These are phyloP conservation scores for Lutjanus argentimaculatus DNA, from an alignment of 2,797 vertebrate genomes.

Conservation along the genomic window DNA sequence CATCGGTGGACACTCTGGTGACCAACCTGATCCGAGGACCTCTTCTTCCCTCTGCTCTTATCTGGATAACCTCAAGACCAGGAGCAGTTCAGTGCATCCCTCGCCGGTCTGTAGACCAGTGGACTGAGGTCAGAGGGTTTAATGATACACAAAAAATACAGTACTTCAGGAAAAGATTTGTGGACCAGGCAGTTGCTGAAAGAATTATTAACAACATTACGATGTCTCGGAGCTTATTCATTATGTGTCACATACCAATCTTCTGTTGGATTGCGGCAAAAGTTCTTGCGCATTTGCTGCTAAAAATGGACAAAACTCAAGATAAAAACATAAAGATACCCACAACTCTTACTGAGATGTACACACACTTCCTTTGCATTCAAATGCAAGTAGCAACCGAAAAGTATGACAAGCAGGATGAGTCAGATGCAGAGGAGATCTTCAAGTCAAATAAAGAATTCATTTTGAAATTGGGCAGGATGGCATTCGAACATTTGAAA, in stretches of 20 bases:
- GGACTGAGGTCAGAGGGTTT: slow-evolving; percentile 65
- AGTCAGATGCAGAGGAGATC: slow-evolving; percentile 7
- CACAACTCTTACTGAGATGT: slow-evolving; percentile 63
- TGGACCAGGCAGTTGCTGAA: slow-evolving; percentile 36
- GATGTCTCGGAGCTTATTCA: slow-evolving; percentile 54
- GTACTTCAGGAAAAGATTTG: slow-evolving; percentile 56
- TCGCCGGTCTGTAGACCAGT: rapidly evolving
- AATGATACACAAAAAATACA: slow-evolving; percentile 49
- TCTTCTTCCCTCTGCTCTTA: slow-evolving; percentile 47
- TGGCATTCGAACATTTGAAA: slow-evolving; percentile 62
- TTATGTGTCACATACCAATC: slow-evolving; percentile 73
- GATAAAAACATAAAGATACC: slow-evolving; percentile 29
- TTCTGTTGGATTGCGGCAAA: slow-evolving; percentile 69
- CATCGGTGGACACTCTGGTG: slow-evolving; percentile 55
- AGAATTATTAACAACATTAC: slow-evolving; percentile 38
- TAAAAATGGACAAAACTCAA: not conserved
- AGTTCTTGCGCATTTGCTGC: slow-evolving; percentile 48
- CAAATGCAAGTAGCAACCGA: slow-evolving; percentile 32
- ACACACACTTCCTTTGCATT: slow-evolving; percentile 50
- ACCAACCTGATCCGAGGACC: slow-evolving; percentile 53
- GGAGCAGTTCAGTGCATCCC: slow-evolving; percentile 46
- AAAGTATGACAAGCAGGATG: slow-evolving; percentile 18
- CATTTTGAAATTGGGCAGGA: slow-evolving; percentile 51
- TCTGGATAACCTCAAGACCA: slow-evolving; percentile 72
- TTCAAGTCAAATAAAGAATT: slow-evolving; percentile 43